Evolutionary conservation across 2,888 invertebrate species (phyloP).

Genomic region (Eupithecia vulgata): DNA sequence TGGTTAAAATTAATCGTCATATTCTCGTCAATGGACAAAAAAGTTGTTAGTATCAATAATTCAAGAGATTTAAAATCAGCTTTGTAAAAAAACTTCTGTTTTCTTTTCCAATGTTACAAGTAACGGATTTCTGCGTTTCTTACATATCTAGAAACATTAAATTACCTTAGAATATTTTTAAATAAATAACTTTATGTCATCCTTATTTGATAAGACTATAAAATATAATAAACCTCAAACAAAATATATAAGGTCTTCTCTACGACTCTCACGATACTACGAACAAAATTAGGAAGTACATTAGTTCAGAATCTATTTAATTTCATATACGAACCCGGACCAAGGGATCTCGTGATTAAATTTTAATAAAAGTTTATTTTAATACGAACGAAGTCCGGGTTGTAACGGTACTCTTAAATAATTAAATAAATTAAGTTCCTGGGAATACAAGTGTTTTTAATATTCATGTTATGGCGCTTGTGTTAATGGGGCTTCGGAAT

Average conservation of each 20-base stretch:
- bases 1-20: too few relatives aligned
- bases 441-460: constrained; percentile 6
- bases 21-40: too few relatives aligned
- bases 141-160: neutral
- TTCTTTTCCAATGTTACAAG: too few relatives aligned
- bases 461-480: constrained; percentile 2
- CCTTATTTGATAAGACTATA: neutral
- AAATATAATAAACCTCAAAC: neutral
- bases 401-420: constrained; percentile 33
- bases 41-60: too few relatives aligned
- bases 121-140: too few relatives aligned
- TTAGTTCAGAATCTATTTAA: constrained; percentile 37
- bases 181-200: neutral
- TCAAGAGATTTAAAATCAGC: too few relatives aligned
- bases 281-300: constrained; percentile 27
- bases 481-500: constrained; percentile 1
- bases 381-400: constrained; percentile 35
- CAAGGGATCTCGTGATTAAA: constrained; percentile 37
- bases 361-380: constrained; percentile 46
- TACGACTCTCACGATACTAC: too few relatives aligned
- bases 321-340: constrained; percentile 27
- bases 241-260: neutral
- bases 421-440: constrained; percentile 37
- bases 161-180: neutral
- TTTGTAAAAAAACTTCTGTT: too few relatives aligned